Base-by-base conservation (phyloP, 2,797 vertebrate genomes). In the Limnodromus scolopaceus region DNA sequence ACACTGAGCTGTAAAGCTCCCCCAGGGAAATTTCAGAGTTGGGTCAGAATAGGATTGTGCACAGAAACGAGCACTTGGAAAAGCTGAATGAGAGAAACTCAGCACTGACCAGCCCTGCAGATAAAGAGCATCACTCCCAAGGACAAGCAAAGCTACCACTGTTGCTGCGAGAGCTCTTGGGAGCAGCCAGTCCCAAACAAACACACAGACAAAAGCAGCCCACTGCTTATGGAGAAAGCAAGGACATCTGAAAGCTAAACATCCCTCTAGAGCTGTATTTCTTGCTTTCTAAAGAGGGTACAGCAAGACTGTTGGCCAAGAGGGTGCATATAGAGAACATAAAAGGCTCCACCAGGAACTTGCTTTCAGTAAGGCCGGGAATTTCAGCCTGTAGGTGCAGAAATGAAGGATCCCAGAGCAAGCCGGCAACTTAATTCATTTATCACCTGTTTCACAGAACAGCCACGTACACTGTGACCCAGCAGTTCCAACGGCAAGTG, bases 1-100 rank as follows among this genome's bases (percentile, higher is more conserved):
- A 95, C 87, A 93, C 20, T 48, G 76, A 94, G 91, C 89, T 93
- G 74, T 90, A 82, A 95, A 96, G 41, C 32, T 70, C 48, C 87
- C 94, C 53, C 38, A 32, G 88, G 92, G 90, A 53, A 94, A 80
- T 77, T 66, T 66, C 24, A 5, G 34, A 92, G 85, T 25, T 60
- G 19, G 90, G 60, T 75, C 85, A 84, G 19, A 84, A 34, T 7
- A 12, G 65, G 49, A 45, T 38, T 45, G 69, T 32, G 32, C 61
- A 30, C 15, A 61, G 71, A 32, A 87, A 74, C 9, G 5, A 87
- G 79, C 46, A 28, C 46, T 16, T 10, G 20, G 63, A 63, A 86
- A 91, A 92, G 61, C 57, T 92, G 87, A 93, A 78, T 18, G 70
- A 39, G 58, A 69, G 66, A 78, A 74, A 77, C 9, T n/a, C 2